Conservation (phyloP, 2,113 vertebrate species). For the Podilymbus podiceps region DNA sequence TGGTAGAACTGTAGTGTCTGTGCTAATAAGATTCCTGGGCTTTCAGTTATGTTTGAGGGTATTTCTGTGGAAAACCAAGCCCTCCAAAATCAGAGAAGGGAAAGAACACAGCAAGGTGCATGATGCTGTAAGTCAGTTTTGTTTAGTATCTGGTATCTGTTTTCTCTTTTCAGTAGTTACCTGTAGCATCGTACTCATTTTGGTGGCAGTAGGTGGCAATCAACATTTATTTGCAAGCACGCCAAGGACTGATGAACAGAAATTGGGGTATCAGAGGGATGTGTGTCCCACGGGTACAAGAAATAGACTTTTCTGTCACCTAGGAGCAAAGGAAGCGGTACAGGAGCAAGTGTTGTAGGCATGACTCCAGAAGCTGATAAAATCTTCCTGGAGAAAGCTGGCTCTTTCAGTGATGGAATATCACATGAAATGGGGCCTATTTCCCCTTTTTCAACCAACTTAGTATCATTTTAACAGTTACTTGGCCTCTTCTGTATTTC, state of each 20-base stretch:
- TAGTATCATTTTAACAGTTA: not conserved
- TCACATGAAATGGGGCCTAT: not conserved
- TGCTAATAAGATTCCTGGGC: not conserved
- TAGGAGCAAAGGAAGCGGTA: not conserved
- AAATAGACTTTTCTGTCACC: not conserved
- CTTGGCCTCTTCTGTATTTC: not conserved
- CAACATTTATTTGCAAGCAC: not conserved
- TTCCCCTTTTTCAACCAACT: not conserved
- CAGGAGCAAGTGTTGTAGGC: not conserved
- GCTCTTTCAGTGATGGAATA: not conserved
- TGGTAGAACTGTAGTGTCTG: not conserved
- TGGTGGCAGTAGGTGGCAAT: not conserved
- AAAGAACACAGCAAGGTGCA: not conserved
- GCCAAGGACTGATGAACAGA: not conserved
- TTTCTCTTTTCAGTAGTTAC: not conserved
- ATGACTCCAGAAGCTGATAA: not conserved
- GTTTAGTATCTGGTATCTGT: not conserved
- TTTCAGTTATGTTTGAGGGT: not conserved
- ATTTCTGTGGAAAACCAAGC: not conserved
- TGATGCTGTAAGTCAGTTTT: not conserved
- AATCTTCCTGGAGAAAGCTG: not conserved
- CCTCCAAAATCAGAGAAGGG: not conserved
- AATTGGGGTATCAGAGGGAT: not conserved
- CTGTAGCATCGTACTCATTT: not conserved
- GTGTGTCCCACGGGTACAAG: not conserved